phyloP scores from a whole-genome alignment of 2,113 vertebrate genomes.

The Megaceryle torquata region DNA sequence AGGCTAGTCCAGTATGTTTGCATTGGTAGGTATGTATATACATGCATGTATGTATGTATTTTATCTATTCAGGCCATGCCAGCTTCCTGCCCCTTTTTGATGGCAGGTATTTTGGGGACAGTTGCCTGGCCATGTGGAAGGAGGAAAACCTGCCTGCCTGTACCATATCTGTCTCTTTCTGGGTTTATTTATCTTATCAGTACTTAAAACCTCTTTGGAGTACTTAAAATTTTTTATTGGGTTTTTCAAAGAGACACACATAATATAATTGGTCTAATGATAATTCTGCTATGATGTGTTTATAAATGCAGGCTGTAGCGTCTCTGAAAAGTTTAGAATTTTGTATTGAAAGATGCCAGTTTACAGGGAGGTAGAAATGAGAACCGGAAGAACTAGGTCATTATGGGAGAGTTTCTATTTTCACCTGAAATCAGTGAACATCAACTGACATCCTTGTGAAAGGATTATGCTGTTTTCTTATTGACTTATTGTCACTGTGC shows the following conservation, averaged over 20 bases:
- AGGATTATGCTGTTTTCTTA: background rate
- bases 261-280: background rate
- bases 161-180: background rate
- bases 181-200: background rate
- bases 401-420: background rate
- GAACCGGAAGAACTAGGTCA: background rate
- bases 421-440: background rate
- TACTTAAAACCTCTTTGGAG: constrained; percentile 15
- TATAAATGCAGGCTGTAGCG: background rate
- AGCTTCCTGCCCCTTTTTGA: background rate
- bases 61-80: background rate
- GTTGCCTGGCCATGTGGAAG: background rate
- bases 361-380: background rate
- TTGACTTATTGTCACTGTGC: background rate
- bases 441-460: background rate
- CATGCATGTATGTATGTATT: background rate
- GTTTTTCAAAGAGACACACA: constrained; percentile 45
- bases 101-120: background rate
- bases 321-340: constrained; percentile 12
- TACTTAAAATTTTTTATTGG: constrained; percentile 55
- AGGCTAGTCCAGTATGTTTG: background rate
- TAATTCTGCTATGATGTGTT: constrained; percentile 38
- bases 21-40: too few relatives aligned
- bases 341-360: background rate
- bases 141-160: background rate